Evolutionary conservation across 2,797 vertebrate species (phyloP).

Genomic region (Amphiprion clarkii): DNA sequence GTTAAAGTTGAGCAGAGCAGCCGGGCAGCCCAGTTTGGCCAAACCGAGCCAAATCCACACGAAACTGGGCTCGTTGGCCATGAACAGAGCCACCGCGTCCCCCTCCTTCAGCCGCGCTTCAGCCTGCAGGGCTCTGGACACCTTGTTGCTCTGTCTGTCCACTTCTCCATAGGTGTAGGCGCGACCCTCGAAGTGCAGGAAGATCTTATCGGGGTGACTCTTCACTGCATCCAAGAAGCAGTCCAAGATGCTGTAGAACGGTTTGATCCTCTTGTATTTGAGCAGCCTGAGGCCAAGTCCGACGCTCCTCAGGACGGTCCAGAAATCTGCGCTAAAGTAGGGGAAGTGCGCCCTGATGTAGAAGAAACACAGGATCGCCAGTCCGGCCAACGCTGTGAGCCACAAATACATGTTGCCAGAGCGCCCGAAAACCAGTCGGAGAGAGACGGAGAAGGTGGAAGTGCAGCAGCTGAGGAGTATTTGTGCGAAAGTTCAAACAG

Average conservation of each 20-base stretch:
- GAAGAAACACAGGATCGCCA: constrained; percentile 61
- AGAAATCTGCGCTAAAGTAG: constrained; percentile 69
- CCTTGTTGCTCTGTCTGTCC: constrained; percentile 87
- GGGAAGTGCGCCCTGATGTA: constrained; percentile 67
- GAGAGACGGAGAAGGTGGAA: background rate
- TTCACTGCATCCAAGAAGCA: constrained; percentile 78
- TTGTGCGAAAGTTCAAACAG: constrained; percentile 75
- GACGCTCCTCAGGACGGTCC: constrained; percentile 59
- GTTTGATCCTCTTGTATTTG: constrained; percentile 66
- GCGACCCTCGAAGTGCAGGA: constrained; percentile 84
- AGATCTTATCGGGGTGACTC: constrained; percentile 79
- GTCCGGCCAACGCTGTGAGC: constrained; percentile 63
- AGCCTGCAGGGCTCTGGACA: constrained; percentile 84
- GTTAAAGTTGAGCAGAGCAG: constrained; percentile 90
- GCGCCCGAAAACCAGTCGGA: background rate
- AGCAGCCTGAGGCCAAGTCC: constrained; percentile 43
- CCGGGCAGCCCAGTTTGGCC: constrained; percentile 89
- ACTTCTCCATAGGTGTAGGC: constrained; percentile 82
- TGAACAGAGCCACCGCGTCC: constrained; percentile 87
- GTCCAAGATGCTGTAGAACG: constrained; percentile 84
- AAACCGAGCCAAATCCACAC: constrained; percentile 90
- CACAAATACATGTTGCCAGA: constrained; percentile 74
- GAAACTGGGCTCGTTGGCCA: constrained; percentile 88
- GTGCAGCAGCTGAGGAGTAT: background rate
- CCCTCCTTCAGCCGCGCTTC: constrained; percentile 83